Percentiles rank a stretch among this genome's conserved stretches.
Conservation (phyloP, 2,888 invertebrate species). For the Falcaria lacertinaria region DNA sequence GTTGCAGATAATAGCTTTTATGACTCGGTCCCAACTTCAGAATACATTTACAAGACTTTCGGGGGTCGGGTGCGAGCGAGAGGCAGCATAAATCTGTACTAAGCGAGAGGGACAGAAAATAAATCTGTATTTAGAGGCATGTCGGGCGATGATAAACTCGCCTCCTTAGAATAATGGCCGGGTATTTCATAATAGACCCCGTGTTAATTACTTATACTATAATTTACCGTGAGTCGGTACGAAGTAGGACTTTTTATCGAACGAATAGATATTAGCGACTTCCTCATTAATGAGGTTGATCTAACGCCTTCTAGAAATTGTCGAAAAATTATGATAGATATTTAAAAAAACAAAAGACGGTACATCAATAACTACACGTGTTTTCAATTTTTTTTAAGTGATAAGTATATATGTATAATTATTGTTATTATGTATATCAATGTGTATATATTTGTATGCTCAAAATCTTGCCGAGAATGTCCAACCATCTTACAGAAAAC, state of each 20-base stretch:
- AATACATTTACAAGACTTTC: slow-evolving; percentile 15
- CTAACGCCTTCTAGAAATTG: no score
- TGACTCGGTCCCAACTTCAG: slow-evolving; percentile 22
- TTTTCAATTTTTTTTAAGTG: no score
- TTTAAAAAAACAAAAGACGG: no score
- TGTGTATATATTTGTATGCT: neutral
- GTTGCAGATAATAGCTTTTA: slow-evolving; percentile 31
- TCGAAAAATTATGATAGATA: no score
- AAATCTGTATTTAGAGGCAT: neutral
- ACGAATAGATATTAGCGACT: neutral
- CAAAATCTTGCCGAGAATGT: neutral
- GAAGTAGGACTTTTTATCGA: no score
- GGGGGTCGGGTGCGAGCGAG: neutral
- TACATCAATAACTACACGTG: no score
- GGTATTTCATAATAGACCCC: neutral
- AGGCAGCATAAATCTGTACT: neutral
- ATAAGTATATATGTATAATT: neutral
- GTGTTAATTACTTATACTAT: neutral
- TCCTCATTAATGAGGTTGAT: no score
- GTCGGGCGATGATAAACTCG: neutral
- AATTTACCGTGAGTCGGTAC: neutral
- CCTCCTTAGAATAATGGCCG: neutral
- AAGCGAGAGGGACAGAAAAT: neutral
- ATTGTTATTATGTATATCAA: no score
- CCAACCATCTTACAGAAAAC: neutral